Base-by-base conservation (phyloP, 2,888 invertebrate genomes). In the Eubasilissa splendida region DNA sequence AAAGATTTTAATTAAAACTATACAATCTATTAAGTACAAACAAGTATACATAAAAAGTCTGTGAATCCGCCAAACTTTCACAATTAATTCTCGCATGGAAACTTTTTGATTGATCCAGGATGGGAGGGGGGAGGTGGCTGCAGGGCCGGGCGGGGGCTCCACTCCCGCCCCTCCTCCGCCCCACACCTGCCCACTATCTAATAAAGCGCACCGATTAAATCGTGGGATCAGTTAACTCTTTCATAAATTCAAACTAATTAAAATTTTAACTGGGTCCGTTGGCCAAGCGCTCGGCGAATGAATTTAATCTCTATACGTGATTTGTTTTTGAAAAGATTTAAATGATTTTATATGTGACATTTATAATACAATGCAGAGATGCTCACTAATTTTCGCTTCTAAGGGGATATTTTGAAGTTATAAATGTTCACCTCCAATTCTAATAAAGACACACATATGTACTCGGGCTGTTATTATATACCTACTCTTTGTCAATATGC, bases 1-100 rank as follows among this genome's bases (percentile, higher is more conserved):
- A 80, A 82, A 82, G 84, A 84, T 84, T 84, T 84, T 84, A 84
- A 84, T 84, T 84, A 84, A 84, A 84, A 84, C 84, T 84, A 84
- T 84, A 84, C 82, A 84, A 84, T 82, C 84, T 84, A 84, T 84
- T 83, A 82, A 84, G 84, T 71, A 81, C 80, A 84, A 84, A 84
- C 84, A 84, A 82, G 84, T 82, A 81, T 82, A 82, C 84, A 81
- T 82, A 84, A 84, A 84, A 84, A 84, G 81, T 81, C 84, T 66
- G 82, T 80, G 82, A 82, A 83, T 82, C 82, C 82, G 83, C 81
- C 79, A 80, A 84, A 84, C 84, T 84, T 84, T 84, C 79, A 84
- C 84, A 84, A 84, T 84, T 82, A 84, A 84, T 82, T 83, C 82
- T 82, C 82, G 84, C 84, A 80, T 82, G 81, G 77, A 81, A 84